Percentiles rank a stretch among this genome's conserved stretches.
Conservation (phyloP, 1,140 invertebrate genomes). For the Conus ventricosus region DNA sequence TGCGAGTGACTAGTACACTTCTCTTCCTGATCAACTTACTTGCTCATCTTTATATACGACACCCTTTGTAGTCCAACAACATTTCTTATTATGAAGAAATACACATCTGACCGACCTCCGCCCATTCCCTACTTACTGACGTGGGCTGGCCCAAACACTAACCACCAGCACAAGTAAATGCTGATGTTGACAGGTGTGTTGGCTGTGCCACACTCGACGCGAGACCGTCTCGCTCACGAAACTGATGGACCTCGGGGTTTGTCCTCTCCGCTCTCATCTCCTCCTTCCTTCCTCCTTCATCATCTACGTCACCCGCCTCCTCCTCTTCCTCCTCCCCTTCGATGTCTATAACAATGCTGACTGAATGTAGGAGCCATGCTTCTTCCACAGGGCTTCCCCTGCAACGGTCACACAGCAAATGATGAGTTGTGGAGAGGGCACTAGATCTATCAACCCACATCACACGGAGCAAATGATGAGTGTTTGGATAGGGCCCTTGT, state of each 20-base stretch:
- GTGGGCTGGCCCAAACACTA: too few species aligned
- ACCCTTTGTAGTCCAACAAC: too few species aligned
- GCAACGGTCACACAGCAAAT: neutral
- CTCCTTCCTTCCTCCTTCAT: neutral
- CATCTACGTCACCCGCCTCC: neutral
- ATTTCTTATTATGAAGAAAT: too few species aligned
- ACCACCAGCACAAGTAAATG: conserved; percentile 70
- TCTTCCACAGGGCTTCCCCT: conserved; percentile 70
- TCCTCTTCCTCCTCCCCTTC: conserved; percentile 60
- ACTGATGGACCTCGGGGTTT: conserved; percentile 49
- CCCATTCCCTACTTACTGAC: too few species aligned
- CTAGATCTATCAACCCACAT: too few species aligned
- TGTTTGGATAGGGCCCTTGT: too few species aligned
- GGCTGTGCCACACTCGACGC: conserved; percentile 49
- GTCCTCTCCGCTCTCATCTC: conserved; percentile 38
- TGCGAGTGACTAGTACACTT: too few species aligned
- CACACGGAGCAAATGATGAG: too few species aligned
- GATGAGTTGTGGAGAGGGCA: too few species aligned
- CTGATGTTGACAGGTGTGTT: conserved; percentile 58
- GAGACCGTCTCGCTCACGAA: conserved; percentile 72
- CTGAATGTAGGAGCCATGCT: conserved; percentile 65
- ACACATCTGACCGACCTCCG: too few species aligned
- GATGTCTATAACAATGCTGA: conserved; percentile 57
- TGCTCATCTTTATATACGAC: too few species aligned
- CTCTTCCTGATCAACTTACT: too few species aligned